Evolutionary conservation across 2,797 vertebrate genomes (phyloP).

Genomic region (Eulemur rubriventer): DNA sequence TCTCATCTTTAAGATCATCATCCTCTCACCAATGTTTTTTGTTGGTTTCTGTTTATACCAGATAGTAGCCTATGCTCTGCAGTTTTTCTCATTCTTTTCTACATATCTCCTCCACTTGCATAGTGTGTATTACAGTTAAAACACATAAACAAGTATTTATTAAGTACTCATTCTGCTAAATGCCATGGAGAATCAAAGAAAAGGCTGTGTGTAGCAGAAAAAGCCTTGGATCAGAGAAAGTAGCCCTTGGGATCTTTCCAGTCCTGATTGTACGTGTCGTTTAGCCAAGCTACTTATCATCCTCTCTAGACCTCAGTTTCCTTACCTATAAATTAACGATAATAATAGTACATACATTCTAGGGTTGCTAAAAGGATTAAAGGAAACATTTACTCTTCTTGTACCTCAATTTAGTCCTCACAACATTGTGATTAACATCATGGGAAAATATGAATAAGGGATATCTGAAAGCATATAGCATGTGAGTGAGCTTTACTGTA

Average conservation of each 20-base stretch:
- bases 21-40: neutral
- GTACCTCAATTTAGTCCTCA: neutral
- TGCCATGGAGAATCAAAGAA: neutral
- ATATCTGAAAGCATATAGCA: neutral
- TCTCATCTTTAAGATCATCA: neutral
- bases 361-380: neutral
- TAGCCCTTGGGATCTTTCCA: neutral
- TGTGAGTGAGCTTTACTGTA: neutral
- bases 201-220: neutral
- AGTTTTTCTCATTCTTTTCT: slow-evolving; percentile 2
- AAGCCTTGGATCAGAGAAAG: neutral
- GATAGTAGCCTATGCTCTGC: neutral
- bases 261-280: neutral
- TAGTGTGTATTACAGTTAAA: neutral
- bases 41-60: neutral
- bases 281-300: neutral
- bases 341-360: neutral
- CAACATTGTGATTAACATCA: neutral
- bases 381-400: neutral
- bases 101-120: neutral
- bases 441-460: neutral
- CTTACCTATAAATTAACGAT: neutral
- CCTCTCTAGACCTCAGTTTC: neutral
- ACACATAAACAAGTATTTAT: neutral
- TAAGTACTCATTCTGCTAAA: neutral